Base-by-base conservation (phyloP, 2,888 invertebrate species). In the Agonopterix heracliana region DNA sequence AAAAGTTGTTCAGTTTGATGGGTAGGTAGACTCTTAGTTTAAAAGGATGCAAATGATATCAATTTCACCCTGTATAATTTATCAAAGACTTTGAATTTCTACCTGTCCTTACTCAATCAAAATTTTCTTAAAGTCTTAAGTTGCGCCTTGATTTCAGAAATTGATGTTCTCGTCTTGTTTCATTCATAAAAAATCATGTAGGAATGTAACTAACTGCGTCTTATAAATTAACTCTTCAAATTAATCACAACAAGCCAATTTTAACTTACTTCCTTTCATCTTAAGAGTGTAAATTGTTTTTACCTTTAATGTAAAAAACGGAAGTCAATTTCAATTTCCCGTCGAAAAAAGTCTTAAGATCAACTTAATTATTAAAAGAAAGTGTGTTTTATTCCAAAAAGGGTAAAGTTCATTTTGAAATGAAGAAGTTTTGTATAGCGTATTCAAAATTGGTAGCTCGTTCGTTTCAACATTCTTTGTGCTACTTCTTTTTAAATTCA, bases 401-500 rank as follows among this genome's bases (percentile, higher is more conserved):
- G 1, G 14, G 56, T 77, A 78, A 64, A 65, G 78, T 60, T 68
- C 57, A 71, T 63, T 69, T 65, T 79, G 53, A 59, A 57, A 59
- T 55, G 53, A 57, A 61, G 11, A 56, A 52, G 48, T 54, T 45
- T 41, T 41, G 47, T 60, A 49, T 60, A 69, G 78, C 74, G 79
- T 85, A 83, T 81, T 77, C 66, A 63, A 74, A 71, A 75, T 76
- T 81, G 82, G 86, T 82, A 85, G 85, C 83, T 64, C 65, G 63
- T 74, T 74, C 68, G 61, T 78, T 81, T 78, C 82, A 74, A 85
- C 81, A 87, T 86, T 87, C 86, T 83, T 62, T 52, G 55, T 63
- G 75, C 78, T 81, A 26, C 26, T 76, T 72, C 70, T 81, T 85
- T 83, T 82, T 78, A 69, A 80, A 81, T 74, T 76, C 69, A 67